phyloP scores from a whole-genome alignment of 2,113 vertebrate species.

The Dipodomys ordii region DNA sequence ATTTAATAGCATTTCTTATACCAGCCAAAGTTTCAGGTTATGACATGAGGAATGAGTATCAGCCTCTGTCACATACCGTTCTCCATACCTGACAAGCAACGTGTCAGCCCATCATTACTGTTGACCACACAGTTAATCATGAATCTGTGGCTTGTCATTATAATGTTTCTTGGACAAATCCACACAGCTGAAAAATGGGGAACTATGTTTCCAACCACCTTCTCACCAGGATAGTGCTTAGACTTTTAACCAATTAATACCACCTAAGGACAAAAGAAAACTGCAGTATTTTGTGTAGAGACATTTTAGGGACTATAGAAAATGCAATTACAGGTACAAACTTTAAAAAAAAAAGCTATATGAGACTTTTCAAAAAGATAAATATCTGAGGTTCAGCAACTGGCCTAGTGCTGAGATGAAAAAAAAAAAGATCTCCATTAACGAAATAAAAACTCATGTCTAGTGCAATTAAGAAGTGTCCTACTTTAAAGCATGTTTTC shows the following conservation, averaged over 20 bases:
- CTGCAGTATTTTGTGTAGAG: background rate
- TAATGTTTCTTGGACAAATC: background rate
- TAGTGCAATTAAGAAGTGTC: background rate
- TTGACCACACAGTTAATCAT: background rate
- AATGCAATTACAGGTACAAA: background rate
- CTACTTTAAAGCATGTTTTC: background rate
- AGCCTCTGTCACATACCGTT: background rate
- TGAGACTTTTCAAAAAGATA: background rate
- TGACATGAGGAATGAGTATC: background rate
- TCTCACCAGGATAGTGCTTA: background rate
- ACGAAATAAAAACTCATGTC: background rate
- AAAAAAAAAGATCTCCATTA: background rate
- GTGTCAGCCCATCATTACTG: background rate
- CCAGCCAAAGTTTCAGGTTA: background rate
- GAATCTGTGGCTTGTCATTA: background rate
- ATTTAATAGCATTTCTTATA: background rate
- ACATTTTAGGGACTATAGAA: background rate
- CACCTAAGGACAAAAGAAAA: constrained; percentile 16
- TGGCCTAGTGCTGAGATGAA: background rate
- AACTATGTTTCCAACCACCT: background rate
- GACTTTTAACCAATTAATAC: background rate
- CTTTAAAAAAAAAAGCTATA: background rate
- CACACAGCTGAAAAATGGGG: background rate
- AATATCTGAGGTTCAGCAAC: background rate
- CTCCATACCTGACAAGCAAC: background rate